These are phyloP conservation scores for Gymnobelideus leadbeateri DNA, from an alignment of 2,113 vertebrate genomes.

Conservation along the genomic window DNA sequence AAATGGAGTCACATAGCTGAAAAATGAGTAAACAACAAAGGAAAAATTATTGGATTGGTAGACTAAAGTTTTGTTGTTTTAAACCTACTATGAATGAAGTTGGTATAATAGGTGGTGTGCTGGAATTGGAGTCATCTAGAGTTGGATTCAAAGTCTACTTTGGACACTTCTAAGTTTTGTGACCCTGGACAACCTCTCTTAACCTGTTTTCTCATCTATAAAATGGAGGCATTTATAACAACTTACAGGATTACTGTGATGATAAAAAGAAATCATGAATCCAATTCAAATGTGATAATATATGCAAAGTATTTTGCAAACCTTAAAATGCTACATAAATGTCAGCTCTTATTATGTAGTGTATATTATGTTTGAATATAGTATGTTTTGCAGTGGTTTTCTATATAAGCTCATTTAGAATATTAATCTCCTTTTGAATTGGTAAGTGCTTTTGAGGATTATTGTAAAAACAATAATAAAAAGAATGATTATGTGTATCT, in stretches of 20 bases:
- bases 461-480: not conserved
- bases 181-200: not conserved
- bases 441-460: not conserved
- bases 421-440: not conserved
- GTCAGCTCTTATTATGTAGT: not conserved
- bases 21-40: not conserved
- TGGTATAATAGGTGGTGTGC: not conserved
- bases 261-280: not conserved
- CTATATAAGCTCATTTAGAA: not conserved
- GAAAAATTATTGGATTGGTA: not conserved
- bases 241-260: not conserved
- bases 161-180: not conserved
- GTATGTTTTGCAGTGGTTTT: not conserved
- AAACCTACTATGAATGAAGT: not conserved
- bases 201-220: not conserved
- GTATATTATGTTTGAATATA: not conserved
- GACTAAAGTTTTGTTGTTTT: not conserved
- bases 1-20: not conserved
- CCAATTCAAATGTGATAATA: not conserved
- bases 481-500: not conserved
- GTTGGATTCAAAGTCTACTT: conserved; percentile 19
- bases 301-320: not conserved
- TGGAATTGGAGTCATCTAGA: not conserved
- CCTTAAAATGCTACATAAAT: not conserved
- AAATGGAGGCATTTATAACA: not conserved